Percentiles rank a stretch among this genome's conserved stretches.
phyloP scores from a whole-genome alignment of 2,888 invertebrate species.

The Arctia plantaginis region DNA sequence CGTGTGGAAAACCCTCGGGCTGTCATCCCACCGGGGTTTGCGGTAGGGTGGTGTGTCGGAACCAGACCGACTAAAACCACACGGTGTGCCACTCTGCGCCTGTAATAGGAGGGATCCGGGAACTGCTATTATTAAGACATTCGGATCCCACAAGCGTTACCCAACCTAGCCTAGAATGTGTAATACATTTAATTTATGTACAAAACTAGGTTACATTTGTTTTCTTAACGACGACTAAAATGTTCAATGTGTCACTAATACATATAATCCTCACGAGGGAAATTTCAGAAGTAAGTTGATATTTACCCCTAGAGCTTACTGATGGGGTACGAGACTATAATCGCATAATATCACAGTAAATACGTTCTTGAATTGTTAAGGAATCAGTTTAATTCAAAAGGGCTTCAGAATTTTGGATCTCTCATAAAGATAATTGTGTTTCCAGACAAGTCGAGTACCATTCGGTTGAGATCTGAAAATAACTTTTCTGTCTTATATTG shows the following conservation, averaged over 20 bases:
- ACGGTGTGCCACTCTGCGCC: no score
- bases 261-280: constrained; percentile 7
- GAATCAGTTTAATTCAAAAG: constrained; percentile 14
- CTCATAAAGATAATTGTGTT: constrained; percentile 17
- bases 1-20: no score
- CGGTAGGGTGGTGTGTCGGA: no score
- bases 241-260: constrained; percentile 12
- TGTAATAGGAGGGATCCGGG: no score
- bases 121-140: no score
- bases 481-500: neutral
- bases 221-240: constrained; percentile 5
- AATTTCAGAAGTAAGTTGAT: constrained; percentile 13
- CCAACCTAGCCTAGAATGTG: neutral
- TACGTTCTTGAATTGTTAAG: constrained; percentile 14
- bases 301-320: constrained; percentile 15
- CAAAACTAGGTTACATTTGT: constrained; percentile 4
- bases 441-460: constrained; percentile 8
- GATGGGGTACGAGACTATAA: constrained; percentile 16
- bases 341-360: constrained; percentile 16
- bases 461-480: constrained; percentile 10
- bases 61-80: no score
- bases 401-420: constrained; percentile 18
- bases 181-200: constrained; percentile 17
- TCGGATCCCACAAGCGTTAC: neutral
- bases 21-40: no score